Evolutionary conservation across 2,888 invertebrate species (phyloP).

Genomic region (Eupithecia pulchellata): DNA sequence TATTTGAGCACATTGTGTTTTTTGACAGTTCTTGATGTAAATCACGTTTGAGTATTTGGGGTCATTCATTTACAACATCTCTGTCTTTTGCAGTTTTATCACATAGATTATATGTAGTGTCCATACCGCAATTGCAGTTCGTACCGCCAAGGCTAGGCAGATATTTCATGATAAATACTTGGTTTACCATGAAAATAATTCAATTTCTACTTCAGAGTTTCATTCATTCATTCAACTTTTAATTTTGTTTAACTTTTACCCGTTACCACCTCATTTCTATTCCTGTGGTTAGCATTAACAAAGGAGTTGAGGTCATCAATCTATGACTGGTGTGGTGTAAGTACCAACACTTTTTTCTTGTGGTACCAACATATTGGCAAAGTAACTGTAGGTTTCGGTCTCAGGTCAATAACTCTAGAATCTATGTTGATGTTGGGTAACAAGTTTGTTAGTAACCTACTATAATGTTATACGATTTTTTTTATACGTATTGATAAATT

Average conservation of each 20-base stretch:
- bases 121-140: neutral
- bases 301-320: neutral
- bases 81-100: neutral
- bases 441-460: neutral
- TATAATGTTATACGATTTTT: neutral
- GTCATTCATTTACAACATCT: neutral
- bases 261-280: neutral
- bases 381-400: neutral
- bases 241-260: neutral
- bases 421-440: neutral
- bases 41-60: too few species aligned
- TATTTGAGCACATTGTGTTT: too few species aligned
- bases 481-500: neutral
- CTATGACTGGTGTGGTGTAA: neutral
- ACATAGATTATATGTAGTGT: neutral
- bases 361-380: constrained; percentile 2
- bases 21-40: too few species aligned
- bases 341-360: neutral
- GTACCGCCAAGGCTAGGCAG: too few species aligned
- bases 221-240: neutral
- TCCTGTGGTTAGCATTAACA: neutral
- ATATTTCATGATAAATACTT: too few species aligned
- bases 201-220: neutral
- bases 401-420: constrained; percentile 12
- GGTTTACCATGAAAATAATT: neutral